Conservation (phyloP, 1,140 invertebrate species). For the Branchinecta lynchi region DNA sequence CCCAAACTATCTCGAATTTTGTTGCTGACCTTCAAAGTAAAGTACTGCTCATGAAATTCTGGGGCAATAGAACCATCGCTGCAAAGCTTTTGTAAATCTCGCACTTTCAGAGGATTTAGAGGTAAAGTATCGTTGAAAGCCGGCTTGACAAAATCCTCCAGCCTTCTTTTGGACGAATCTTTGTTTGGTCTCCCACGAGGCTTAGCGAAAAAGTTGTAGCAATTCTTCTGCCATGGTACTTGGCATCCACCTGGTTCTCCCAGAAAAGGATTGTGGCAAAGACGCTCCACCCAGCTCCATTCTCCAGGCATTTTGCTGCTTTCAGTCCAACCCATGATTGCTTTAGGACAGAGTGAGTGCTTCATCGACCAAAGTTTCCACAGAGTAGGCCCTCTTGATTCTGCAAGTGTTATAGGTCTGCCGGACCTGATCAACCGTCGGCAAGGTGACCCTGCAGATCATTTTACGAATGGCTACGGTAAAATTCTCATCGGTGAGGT, state of each 20-base stretch:
- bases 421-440: background rate
- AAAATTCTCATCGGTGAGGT: background rate
- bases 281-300: background rate
- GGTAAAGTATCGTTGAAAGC: too few species aligned
- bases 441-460: background rate
- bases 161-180: too few species aligned
- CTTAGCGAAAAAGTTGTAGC: too few species aligned
- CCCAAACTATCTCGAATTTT: too few species aligned
- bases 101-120: too few species aligned
- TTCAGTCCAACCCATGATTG: background rate
- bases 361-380: background rate
- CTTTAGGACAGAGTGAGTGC: background rate
- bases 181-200: too few species aligned
- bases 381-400: background rate
- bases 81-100: too few species aligned
- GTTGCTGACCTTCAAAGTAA: too few species aligned
- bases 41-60: too few species aligned
- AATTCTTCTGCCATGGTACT: constrained; percentile 8
- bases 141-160: too few species aligned
- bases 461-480: background rate
- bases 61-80: too few species aligned
- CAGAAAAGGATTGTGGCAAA: background rate
- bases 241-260: background rate
- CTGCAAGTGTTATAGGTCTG: background rate
- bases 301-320: background rate